Evolutionary conservation across 2,113 vertebrate species (phyloP).

Genomic region (Sisor rabdophorus): DNA sequence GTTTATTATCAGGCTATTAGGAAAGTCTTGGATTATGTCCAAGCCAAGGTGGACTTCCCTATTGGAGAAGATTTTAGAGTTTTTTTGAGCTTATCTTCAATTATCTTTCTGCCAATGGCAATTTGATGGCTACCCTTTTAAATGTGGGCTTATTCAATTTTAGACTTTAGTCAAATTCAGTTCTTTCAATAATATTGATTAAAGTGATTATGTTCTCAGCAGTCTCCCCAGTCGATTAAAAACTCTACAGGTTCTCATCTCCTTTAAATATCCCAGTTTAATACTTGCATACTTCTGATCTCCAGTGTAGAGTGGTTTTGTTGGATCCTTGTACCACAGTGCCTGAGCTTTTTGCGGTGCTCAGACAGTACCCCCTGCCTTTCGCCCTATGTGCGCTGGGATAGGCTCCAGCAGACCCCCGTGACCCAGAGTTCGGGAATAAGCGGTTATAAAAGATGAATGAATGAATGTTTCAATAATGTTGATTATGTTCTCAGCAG

Average conservation of each 20-base stretch:
- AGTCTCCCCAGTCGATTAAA: slow-evolving; percentile 12
- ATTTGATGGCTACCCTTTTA: slow-evolving; percentile 19
- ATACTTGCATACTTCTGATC: slow-evolving; percentile 70
- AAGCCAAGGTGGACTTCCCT: too few species aligned
- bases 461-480: slow-evolving; percentile 40
- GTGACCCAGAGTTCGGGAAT: too few species aligned
- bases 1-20: neutral
- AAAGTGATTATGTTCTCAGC: neutral
- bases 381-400: too few species aligned
- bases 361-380: too few species aligned
- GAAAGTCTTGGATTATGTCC: neutral
- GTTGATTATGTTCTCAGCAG: slow-evolving; percentile 6
- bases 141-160: slow-evolving; percentile 8
- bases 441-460: too few species aligned
- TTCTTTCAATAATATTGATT: slow-evolving; percentile 37
- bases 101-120: slow-evolving; percentile 24
- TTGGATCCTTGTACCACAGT: slow-evolving; percentile 84
- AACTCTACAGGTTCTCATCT: slow-evolving; percentile 8
- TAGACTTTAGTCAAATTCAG: slow-evolving; percentile 22
- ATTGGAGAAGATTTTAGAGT: neutral
- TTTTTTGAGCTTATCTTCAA: neutral
- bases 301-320: slow-evolving; percentile 86
- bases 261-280: neutral
- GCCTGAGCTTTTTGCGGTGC: slow-evolving; percentile 91
- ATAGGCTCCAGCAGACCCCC: too few species aligned